These are phyloP conservation scores for Enteromius afrohamiltoni DNA, from an alignment of 2,797 vertebrate species.

Conservation along the genomic window DNA sequence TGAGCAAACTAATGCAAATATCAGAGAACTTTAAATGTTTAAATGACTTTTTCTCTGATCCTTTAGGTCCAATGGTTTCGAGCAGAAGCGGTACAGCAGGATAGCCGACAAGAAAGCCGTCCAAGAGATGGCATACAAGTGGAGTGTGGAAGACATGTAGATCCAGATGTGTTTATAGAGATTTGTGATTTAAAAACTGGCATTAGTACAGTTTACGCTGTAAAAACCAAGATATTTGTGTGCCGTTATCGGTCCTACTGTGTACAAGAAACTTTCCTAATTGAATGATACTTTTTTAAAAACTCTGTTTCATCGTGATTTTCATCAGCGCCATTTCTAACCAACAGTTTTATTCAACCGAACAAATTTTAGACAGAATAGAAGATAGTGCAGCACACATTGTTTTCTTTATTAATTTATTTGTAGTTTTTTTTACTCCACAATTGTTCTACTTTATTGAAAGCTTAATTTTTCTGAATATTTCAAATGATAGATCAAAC, in stretches of 20 bases:
- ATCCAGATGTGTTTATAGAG: not conserved
- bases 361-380: not conserved
- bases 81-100: conserved; percentile 89
- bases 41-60: conserved; percentile 6
- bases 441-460: not conserved
- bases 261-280: conserved; percentile 42
- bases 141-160: conserved; percentile 99
- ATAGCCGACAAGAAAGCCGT: conserved; percentile 89
- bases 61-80: conserved; percentile 93
- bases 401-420: not conserved
- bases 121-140: conserved; percentile 94
- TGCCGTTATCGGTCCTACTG: not conserved
- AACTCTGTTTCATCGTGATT: not conserved
- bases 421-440: not conserved
- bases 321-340: not conserved
- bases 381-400: not conserved
- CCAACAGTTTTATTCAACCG: not conserved
- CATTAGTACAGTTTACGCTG: not conserved
- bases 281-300: conserved; percentile 48
- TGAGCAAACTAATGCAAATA: not conserved
- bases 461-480: not conserved
- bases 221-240: conserved; percentile 23
- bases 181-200: not conserved
- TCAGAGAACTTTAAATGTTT: not conserved
- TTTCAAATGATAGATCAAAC: not conserved